phyloP scores from a whole-genome alignment of 2,113 vertebrate genomes.

The Equus przewalskii region DNA sequence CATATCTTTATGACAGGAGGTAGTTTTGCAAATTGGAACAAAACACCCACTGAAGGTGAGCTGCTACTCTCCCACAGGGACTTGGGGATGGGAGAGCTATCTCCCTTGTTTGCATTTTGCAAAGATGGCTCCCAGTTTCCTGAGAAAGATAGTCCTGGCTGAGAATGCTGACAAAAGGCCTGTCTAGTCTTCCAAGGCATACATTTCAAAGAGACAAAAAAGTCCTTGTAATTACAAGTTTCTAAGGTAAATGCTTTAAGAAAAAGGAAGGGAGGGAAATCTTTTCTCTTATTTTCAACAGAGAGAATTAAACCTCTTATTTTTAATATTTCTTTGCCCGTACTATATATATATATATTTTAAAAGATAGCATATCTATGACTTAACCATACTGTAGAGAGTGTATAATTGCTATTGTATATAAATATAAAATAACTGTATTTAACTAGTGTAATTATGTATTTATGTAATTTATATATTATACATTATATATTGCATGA shows the following conservation, averaged over 20 bases:
- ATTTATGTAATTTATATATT: conserved; percentile 19
- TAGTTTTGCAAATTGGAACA: background rate
- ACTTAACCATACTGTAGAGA: background rate
- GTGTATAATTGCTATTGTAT: background rate
- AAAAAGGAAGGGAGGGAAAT: conserved; percentile 16
- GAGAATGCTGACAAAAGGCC: background rate
- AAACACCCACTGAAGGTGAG: background rate
- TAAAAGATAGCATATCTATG: background rate
- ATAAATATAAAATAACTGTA: conserved; percentile 3
- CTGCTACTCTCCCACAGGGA: background rate
- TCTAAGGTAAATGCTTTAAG: conserved; percentile 1
- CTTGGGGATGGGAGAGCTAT: background rate
- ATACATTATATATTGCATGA: conserved; percentile 28
- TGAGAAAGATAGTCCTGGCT: background rate
- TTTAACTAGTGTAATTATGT: conserved; percentile 20
- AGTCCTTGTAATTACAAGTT: background rate
- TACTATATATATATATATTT: background rate
- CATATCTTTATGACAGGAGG: background rate
- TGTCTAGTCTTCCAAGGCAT: background rate
- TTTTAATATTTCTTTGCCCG: conserved; percentile 40
- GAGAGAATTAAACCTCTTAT: conserved; percentile 20
- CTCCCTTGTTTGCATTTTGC: background rate
- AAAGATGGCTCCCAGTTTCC: background rate
- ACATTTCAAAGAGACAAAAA: conserved; percentile 29
- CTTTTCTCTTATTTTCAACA: background rate